Base-by-base conservation (phyloP, 2,888 invertebrate genomes). In the Archips xylosteana region DNA sequence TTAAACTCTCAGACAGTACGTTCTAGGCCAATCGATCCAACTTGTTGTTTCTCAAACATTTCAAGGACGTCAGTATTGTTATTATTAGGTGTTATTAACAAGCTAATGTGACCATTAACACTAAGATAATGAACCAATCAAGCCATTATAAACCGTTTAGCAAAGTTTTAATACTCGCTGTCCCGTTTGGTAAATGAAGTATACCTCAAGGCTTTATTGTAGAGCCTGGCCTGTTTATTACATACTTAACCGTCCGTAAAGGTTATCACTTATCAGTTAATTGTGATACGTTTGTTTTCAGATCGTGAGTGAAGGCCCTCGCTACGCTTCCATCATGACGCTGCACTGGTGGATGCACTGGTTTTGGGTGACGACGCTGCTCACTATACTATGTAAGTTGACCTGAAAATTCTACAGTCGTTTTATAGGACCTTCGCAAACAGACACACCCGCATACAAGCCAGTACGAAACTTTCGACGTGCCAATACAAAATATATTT, bases 311-410 rank as follows among this genome's bases (percentile, higher is more conserved):
- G 76, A 74, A 74, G 72, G 77, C 78, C 72, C 69, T 70, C 80
- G 79, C 78, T 81, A 91, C 81, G 81, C 92, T 89, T 87, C 78
- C 95, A 93, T 96, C 96, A 97, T 97, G 97, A 97, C 97, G 92
- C 95, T 97, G 87, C 97, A 97, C 92, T 97, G 97, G 97, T 97
- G 97, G 97, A 97, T 97, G 95, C 97, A 97, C 91, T 97, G 97
- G 97, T 97, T 97, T 94, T 97, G 97, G 97, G 96, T 97, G 95
- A 97, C 97, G 87, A 87, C 90, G 88, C 92, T 94, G 87, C 87
- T 95, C 77, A 83, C 87, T 78, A 82, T 91, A 77, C 82, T 87
- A 76, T 91, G 94, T 94, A 82, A 84, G 86, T 78, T 36, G n/a
- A 49, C 3, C n/a, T 13, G 47, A 47, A 47, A 13, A 49, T 49